Percentiles rank a stretch among this genome's conserved stretches.
phyloP scores from a whole-genome alignment of 2,113 vertebrate species.

The Anthoscopus minutus region DNA sequence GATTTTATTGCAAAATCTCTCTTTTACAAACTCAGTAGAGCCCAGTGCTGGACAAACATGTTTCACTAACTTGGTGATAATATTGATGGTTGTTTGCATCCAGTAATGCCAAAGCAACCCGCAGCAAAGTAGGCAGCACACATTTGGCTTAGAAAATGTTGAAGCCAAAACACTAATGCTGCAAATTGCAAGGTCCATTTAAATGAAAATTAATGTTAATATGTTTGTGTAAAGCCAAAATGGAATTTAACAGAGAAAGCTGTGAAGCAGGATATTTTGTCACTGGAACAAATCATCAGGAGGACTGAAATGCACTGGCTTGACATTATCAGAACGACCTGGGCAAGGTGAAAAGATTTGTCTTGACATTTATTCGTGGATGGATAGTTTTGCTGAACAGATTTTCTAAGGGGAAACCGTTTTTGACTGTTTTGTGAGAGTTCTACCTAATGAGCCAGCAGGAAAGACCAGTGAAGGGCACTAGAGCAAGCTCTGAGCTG shows the following conservation, averaged over 20 bases:
- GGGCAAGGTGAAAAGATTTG: conserved; percentile 14
- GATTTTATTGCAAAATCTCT: background rate
- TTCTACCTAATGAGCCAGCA: conserved; percentile 5
- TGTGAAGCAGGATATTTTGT: background rate
- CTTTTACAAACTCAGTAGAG: background rate
- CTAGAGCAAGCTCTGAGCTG: background rate
- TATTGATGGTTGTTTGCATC: background rate
- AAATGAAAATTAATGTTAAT: background rate
- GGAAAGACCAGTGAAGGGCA: background rate
- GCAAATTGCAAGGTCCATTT: background rate
- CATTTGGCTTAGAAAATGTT: background rate
- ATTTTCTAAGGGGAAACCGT: background rate
- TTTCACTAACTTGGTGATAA: background rate
- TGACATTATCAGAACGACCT: conserved; percentile 9
- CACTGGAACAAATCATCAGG: background rate
- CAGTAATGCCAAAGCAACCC: background rate
- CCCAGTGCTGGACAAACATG: background rate
- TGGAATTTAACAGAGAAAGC: background rate
- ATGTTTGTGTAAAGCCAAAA: background rate
- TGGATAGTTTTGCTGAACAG: background rate
- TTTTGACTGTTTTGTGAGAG: background rate
- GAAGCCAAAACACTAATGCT: background rate
- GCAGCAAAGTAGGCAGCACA: background rate
- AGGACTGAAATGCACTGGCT: background rate
- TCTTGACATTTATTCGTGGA: conserved; percentile 5